These are phyloP conservation scores for Xenotilapia longispinis DNA, from an alignment of 2,113 vertebrate species.

Conservation along the genomic window DNA sequence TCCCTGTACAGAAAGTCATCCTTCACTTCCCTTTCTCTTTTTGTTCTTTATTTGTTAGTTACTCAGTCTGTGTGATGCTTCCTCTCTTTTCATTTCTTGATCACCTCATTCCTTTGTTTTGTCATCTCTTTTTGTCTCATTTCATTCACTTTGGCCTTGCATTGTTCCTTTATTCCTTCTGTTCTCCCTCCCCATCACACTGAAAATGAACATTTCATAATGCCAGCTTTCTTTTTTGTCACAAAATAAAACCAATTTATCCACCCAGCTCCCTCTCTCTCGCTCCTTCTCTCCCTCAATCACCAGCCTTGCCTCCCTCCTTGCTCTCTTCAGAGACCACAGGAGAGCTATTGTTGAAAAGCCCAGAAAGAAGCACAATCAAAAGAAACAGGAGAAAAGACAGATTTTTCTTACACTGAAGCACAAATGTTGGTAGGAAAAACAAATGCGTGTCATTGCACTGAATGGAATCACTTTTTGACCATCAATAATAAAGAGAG, in stretches of 20 bases:
- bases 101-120: constrained; percentile 4
- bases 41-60: constrained; percentile 7
- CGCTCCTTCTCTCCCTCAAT: neutral
- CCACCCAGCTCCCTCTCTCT: constrained; percentile 13
- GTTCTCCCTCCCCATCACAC: neutral
- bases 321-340: constrained; percentile 36
- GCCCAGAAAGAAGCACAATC: constrained; percentile 51
- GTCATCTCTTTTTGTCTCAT: neutral
- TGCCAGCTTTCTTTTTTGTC: constrained; percentile 28
- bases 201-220: constrained; percentile 14
- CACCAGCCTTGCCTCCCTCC: neutral
- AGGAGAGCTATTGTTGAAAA: constrained; percentile 66
- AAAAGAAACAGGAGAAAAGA: constrained; percentile 58
- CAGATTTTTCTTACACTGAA: constrained; percentile 66
- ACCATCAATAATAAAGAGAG: constrained; percentile 52
- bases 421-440: constrained; percentile 46
- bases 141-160: neutral
- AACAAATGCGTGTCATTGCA: constrained; percentile 20
- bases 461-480: constrained; percentile 42
- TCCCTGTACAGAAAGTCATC: neutral
- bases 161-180: neutral
- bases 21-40: constrained; percentile 2
- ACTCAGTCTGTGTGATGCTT: neutral
- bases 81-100: neutral
- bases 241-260: constrained; percentile 54